Evolutionary conservation across 35 echinoderm and acorn worm genomes (phyloP), one percentile per base, ranked within the genome.

Genomic region (Heliocidaris erythrogramma): DNA sequence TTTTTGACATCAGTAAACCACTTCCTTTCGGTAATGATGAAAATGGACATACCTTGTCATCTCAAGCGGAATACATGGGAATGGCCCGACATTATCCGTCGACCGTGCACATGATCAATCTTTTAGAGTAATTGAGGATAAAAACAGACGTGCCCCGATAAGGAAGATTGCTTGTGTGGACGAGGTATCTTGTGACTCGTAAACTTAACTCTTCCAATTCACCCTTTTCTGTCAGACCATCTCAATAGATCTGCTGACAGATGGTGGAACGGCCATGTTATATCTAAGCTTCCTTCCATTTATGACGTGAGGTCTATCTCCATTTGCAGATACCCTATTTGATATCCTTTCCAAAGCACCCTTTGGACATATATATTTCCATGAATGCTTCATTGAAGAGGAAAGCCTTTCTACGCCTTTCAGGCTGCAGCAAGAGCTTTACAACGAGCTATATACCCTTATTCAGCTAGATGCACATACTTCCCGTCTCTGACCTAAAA

Each of bases 61-160:
- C 21, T n/a, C 21, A n/a, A 78, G 21, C 18, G 7, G 65, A 78
- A 78, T 27, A 78, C 65, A 78, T 78, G 14, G 7, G 17, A 18
- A 29, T 78, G 65, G 65, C 65, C 65, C 65, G 27, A 56, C 52
- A 18, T 78, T n/a, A 78, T 78, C 21, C 65, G 0, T 27, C 14
- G 7, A 27, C 65, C 65, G 65, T 78, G 21, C 27, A 78, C 65
- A 78, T 78, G 65, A 78, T 21, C 65, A 78, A 78, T 78, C 65
- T 78, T 18, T 78, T 78, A 78, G 65, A 78, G 65, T 78, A 78
- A 78, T 78, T 78, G 65, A 78, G 65, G 65, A 78, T 78, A 78
- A 78, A 56, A 78, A 78, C 65, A 78, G 65, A 78, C 65, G 65
- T 78, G 65, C 65, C 17, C 65, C 21, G 65, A 78, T 78, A 78